Conservation (phyloP, 2,888 invertebrate species). For the Pimpla rufipes region DNA sequence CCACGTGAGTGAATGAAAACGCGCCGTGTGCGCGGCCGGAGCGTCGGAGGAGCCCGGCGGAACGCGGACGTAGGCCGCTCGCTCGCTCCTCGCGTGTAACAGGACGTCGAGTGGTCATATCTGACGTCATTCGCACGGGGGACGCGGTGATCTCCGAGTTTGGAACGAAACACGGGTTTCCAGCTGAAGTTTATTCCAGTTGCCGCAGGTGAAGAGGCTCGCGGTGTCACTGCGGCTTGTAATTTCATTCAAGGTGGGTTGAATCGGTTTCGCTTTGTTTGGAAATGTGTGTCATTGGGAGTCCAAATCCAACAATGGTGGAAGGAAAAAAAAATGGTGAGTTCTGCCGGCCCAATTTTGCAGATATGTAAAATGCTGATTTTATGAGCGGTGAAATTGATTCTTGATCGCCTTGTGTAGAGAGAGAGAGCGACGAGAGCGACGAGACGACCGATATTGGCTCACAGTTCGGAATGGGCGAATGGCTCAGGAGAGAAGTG, state of each 20-base stretch:
- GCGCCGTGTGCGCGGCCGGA: conserved; percentile 37
- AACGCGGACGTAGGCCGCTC: conserved; percentile 56
- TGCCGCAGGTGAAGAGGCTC: neutral
- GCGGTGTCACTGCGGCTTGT: neutral
- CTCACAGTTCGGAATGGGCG: neutral
- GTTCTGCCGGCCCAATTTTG: neutral
- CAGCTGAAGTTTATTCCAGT: neutral
- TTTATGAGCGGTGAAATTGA: neutral
- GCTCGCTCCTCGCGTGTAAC: conserved; percentile 50
- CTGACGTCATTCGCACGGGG: conserved; percentile 26
- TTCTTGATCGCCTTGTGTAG: neutral
- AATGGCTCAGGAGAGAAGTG: conserved; percentile 72
- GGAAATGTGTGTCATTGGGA: neutral
- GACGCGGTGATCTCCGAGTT: neutral
- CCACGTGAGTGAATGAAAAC: conserved; percentile 69
- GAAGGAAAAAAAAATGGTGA: neutral
- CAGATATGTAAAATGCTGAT: neutral
- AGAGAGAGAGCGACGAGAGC: conserved; percentile 51
- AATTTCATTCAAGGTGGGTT: neutral
- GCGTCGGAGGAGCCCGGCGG: conserved; percentile 61
- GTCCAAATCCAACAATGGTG: neutral
- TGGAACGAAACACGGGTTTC: conserved; percentile 16
- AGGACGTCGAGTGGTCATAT: conserved; percentile 58
- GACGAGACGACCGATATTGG: conserved; percentile 38
- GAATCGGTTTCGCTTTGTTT: neutral